Conservation (phyloP, 2,113 vertebrate genomes). For the Megaleporinus macrocephalus region DNA sequence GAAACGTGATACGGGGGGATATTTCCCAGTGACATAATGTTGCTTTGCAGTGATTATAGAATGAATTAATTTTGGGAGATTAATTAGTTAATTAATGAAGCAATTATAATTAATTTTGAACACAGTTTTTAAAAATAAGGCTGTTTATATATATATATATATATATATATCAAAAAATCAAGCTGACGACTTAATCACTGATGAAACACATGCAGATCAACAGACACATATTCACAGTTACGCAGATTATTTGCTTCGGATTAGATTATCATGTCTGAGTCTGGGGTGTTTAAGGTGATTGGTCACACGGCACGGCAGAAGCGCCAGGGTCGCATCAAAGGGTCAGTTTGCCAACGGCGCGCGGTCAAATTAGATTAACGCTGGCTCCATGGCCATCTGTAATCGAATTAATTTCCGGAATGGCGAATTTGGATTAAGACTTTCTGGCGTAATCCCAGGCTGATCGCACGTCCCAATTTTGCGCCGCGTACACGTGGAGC, state of each 20-base stretch:
- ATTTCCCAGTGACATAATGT: background rate
- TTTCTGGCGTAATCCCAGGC: background rate
- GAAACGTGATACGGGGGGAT: background rate
- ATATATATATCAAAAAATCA: no score
- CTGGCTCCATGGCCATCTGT: conserved; percentile 13
- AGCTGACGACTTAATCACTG: no score
- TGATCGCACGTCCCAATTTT: conserved; percentile 4
- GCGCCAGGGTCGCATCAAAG: conserved; percentile 3
- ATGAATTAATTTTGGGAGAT: background rate
- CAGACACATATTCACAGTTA: background rate
- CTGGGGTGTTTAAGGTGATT: background rate
- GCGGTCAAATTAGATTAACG: conserved; percentile 30
- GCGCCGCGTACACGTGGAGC: no score
- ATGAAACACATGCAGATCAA: background rate
- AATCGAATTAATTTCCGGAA: conserved; percentile 39
- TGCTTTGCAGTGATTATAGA: background rate
- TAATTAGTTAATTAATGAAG: background rate
- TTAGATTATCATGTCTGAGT: background rate
- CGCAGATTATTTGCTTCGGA: background rate
- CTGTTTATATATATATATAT: no score
- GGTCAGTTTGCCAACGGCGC: background rate
- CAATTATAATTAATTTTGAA: background rate
- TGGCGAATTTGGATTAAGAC: background rate
- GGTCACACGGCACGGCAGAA: background rate
- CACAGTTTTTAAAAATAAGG: no score